These are phyloP conservation scores for Pelecanoides urinatrix DNA, from an alignment of 2,113 vertebrate species.

Conservation along the genomic window DNA sequence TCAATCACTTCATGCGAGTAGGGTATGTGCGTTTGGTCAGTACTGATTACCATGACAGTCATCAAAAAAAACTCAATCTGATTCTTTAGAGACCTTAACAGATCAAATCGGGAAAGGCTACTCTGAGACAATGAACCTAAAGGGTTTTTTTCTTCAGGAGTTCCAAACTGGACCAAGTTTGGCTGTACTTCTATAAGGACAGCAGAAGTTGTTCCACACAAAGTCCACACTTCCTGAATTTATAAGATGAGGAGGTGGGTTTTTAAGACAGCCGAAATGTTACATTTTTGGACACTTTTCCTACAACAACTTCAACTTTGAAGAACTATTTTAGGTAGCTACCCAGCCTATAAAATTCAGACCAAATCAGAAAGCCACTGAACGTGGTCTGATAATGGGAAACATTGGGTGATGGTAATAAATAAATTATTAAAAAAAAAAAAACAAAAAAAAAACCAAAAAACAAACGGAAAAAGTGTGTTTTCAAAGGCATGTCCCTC, in stretches of 20 bases:
- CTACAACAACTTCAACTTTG: neutral
- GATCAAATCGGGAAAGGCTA: neutral
- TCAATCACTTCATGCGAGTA: rapidly evolving
- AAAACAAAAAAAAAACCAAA: rapidly evolving
- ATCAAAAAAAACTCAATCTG: neutral
- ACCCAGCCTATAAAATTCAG: neutral
- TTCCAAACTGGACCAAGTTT: neutral
- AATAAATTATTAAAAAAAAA: neutral
- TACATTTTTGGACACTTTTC: neutral
- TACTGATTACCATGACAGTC: neutral
- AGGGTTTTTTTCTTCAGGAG: neutral
- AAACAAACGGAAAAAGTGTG: too few relatives aligned
- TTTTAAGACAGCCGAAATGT: neutral
- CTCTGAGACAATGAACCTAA: neutral
- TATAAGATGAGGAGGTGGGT: neutral
- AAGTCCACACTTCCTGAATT: neutral
- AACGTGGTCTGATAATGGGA: neutral
- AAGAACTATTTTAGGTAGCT: neutral
- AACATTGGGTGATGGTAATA: neutral
- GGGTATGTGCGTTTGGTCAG: neutral
- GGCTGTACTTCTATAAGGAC: neutral
- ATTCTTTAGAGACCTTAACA: neutral
- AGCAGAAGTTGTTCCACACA: neutral
- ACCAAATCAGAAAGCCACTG: neutral
- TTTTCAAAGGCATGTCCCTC: neutral